Base-by-base conservation (phyloP, 2,797 vertebrate species). In the Micrastur ruficollis region DNA sequence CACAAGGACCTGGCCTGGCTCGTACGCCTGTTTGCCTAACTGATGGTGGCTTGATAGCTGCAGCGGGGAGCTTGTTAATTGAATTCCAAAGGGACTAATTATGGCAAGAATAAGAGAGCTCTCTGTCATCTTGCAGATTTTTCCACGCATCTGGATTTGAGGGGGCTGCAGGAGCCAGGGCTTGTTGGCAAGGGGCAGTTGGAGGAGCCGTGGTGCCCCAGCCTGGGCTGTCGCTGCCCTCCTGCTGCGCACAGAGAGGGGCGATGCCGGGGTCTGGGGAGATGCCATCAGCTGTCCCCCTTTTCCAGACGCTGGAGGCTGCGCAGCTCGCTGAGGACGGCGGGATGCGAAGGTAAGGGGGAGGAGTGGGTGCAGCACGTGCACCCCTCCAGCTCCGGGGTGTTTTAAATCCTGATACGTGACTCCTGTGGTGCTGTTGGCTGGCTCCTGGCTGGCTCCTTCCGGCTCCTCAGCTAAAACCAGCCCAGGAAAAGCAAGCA, bases 81-180 rank as follows among this genome's bases (percentile, higher is more conserved):
- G 92, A 97, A 97, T 97, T 97, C 95, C 96, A 91, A 89, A 66
- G 96, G 96, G 94, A 97, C 83, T 95, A 93, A 97, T 97, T 97
- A 96, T 2, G 0, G 86, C 63, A 91, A 74, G 86, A 91, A 89
- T 86, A 80, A 92, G 91, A 95, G 82, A 89, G n/a, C 61, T 92
- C 61, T 81, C 86, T 91, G 92, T 68, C 78, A 74, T 50, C 87
- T 68, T 6, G 1, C 53, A 80, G 67, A 26, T 78, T 80, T 85
- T 80, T 61, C 68, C 81, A 65, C 1, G 5, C 38, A 19, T 42
- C 55, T 89, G 81, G 50, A 36, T 42, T 16, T 15, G 16, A 52
- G n/a, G 27, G 32, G 73, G 29, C 32, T 76, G 40, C 46, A 50
- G 55, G 25, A 65, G 36, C 42, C 1, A 0, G 61, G 67, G 59